phyloP scores from a whole-genome alignment of 2,113 vertebrate species.

The Thinocorus orbignyianus region DNA sequence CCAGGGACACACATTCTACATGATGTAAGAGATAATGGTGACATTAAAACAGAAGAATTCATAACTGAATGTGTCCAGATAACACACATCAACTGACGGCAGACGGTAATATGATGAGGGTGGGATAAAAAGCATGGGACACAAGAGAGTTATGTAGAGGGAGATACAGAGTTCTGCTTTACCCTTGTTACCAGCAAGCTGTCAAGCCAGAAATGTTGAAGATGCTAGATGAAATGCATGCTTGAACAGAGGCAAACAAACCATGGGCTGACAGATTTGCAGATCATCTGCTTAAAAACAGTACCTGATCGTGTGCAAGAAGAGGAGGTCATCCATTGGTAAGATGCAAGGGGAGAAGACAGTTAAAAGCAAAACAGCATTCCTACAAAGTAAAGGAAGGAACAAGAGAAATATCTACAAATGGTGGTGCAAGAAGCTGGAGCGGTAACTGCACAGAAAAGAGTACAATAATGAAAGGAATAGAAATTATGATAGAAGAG shows the following conservation, averaged over 20 bases:
- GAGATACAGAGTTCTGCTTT: not conserved
- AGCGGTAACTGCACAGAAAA: not conserved
- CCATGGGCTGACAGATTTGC: not conserved
- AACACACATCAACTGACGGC: not conserved
- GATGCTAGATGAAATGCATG: not conserved
- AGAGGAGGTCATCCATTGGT: not conserved
- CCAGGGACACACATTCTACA: not conserved
- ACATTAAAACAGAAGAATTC: not conserved
- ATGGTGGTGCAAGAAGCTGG: not conserved
- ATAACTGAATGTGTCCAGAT: not conserved
- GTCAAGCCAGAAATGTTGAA: slow-evolving; percentile 3
- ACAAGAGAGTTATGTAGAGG: not conserved
- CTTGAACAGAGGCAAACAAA: not conserved
- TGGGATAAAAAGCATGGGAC: not conserved
- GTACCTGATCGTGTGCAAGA: not conserved
- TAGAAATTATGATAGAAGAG: not conserved
- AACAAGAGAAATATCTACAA: not conserved
- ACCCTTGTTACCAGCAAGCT: slow-evolving; percentile 34
- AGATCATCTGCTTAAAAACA: slow-evolving; percentile 20
- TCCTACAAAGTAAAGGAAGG: not conserved
- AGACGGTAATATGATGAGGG: not conserved
- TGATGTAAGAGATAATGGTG: not conserved
- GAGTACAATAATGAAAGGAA: not conserved
- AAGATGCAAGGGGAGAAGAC: not conserved
- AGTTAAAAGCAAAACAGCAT: not conserved